Evolutionary conservation across 2,797 vertebrate species (phyloP), one percentile per base, ranked within the genome.

Genomic region (Typhlichthys subterraneus): DNA sequence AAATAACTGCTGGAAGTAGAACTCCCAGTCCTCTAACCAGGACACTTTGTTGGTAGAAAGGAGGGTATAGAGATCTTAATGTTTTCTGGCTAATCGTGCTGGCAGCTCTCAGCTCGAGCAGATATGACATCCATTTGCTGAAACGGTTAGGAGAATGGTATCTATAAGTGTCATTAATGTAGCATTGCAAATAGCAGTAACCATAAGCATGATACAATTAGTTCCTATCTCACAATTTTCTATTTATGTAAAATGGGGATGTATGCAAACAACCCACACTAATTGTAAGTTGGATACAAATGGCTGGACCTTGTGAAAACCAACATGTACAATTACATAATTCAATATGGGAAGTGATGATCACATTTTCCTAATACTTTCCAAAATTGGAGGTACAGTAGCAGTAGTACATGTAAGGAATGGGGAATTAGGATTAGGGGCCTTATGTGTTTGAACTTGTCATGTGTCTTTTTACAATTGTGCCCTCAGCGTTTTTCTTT

Each of bases 61-160:
- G 19, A 13, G 57, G 63, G 69, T 59, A 48, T 4, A 66, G 14
- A 60, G 75, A 67, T 69, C 75, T 33, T 45, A 63, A 76, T 68
- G 79, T 82, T 84, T 80, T 78, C 77, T 19, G 57, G 65, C 61
- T 74, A 78, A 86, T 81, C 62, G 12, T 58, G 78, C 66, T 84
- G 70, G 74, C 71, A 76, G 77, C 63, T 50, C 59, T 71, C 72
- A 70, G 69, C 66, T 66, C 67, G 19, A 68, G 8, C 63, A 75
- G 64, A 84, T 65, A 82, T 1, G 55, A 52, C 63, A 72, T 72
- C 47, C 65, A 73, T 75, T 83, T 57, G 63, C 61, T 71, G 58
- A 66, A 70, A 61, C 63, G 69, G 66, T 52, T 14, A 65, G 53
- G 55, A 65, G 55, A n/a, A 57, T 72, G 67, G 52, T 63, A 59